Evolutionary conservation across 1,140 invertebrate genomes (phyloP), one percentile per base, ranked within the genome.

Genomic region (Scaptodrosophila lebanonensis): DNA sequence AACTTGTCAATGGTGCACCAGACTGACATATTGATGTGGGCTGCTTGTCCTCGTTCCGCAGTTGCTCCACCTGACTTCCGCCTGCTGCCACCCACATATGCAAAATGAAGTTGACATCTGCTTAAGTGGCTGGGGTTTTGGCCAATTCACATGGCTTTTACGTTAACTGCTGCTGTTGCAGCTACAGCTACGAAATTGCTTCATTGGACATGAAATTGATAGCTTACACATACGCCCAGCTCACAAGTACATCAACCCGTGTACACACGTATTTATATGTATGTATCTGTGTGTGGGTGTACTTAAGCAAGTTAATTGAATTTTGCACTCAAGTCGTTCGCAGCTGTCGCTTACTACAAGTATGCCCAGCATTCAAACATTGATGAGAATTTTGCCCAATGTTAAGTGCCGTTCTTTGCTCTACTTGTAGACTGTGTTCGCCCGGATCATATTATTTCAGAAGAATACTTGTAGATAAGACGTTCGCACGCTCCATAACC

Each of bases 201-300:
- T 84, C 68, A 83, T 83, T 83, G 79, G 72, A 83, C 79, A 79
- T 83, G 72, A 84, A 84, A 83, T 83, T 83, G 79, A 83, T 83
- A 82, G 75, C 75, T 82, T 51, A 54, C 51, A 38, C 20, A 42
- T 36, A 51, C 29, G 8, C 27, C 12, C 30, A 20, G 39, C 18
- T 13, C 33, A 1, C 6, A 43, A 9, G 22, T 11, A n/a, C 25
- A 42, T 62, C 39, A 38, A 39, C 9, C 3, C 5, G 12, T 29
- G 35, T 7, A 8, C 29, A 8, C 18, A 11, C 15, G 47, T 12
- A 20, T 33, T 39, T 53, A 42, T 57, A 27, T 32, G 39, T 39
- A 30, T 25, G 58, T 33, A 38, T 40, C 49, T 39, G 33, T 18
- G 58, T 65, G 49, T 58, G 36, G 60, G 47, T 54, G 60, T 79